Percentiles rank a stretch among this genome's conserved stretches.
Conservation (phyloP, 92 coral and sea anemone species). For the Phenganax stokvisi region DNA sequence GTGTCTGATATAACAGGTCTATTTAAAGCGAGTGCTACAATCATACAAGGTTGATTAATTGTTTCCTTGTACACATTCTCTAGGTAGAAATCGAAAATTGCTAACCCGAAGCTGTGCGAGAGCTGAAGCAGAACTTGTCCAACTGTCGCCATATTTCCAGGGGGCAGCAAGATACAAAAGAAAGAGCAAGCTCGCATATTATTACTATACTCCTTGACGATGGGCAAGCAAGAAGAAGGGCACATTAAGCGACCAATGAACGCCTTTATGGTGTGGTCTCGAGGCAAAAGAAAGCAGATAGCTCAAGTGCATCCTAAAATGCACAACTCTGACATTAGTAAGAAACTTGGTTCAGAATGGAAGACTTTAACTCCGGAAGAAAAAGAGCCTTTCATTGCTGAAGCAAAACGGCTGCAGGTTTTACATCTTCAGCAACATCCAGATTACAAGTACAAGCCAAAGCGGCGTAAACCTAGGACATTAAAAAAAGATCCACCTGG, state of each 20-base stretch:
- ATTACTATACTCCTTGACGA: constrained; percentile 33
- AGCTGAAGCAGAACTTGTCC: constrained; percentile 9
- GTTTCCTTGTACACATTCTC: neutral
- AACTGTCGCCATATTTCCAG: constrained; percentile 15
- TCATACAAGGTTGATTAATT: neutral
- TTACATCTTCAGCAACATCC: constrained; percentile 98
- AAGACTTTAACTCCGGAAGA: constrained; percentile 90
- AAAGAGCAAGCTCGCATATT: constrained; percentile 33
- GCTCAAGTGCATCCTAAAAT: constrained; percentile 93
- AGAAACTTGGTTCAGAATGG: constrained; percentile 97
- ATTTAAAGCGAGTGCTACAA: too few relatives aligned
- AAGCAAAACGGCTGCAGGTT: constrained; percentile 97
- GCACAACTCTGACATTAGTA: constrained; percentile 99
- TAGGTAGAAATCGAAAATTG: constrained; percentile 12
- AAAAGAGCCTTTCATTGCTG: constrained; percentile 97
- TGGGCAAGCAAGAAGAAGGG: constrained; percentile 99
- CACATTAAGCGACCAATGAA: constrained; percentile 99
- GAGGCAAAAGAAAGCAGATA: constrained; percentile 98
- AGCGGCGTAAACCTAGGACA: constrained; percentile 93
- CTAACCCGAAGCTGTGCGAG: constrained; percentile 1
- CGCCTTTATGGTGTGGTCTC: constrained; percentile 99
- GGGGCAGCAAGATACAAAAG: constrained; percentile 31
- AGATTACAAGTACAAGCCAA: constrained; percentile 98
- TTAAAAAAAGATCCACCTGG: constrained; percentile 86
- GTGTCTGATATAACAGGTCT: too few relatives aligned